phyloP scores from a whole-genome alignment of 2,888 invertebrate genomes.

The Sinotaia quadrata region DNA sequence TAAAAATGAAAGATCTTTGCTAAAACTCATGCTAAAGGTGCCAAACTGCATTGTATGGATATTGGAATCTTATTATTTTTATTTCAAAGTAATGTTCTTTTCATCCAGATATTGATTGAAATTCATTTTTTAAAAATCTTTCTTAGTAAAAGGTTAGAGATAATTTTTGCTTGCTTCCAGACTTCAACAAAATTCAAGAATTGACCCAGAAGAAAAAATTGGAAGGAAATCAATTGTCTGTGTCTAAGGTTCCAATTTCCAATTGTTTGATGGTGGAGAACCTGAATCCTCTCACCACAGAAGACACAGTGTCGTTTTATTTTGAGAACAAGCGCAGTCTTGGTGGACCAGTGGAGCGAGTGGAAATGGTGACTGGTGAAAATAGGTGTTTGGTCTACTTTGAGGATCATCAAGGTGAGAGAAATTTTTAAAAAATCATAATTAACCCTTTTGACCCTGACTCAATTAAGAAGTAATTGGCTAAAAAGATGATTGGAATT shows the following conservation, averaged over 20 bases:
- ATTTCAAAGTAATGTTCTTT: too few relatives aligned
- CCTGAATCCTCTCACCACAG: neutral
- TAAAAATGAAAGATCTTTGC: too few relatives aligned
- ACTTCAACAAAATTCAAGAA: neutral
- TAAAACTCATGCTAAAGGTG: too few relatives aligned
- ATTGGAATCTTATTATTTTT: too few relatives aligned
- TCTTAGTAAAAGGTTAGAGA: too few relatives aligned
- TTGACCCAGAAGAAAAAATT: neutral
- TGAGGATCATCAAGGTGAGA: conserved; percentile 1
- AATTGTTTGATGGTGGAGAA: neutral
- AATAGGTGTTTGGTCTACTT: neutral
- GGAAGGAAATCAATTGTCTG: neutral
- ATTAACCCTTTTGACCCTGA: too few relatives aligned
- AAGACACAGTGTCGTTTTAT: neutral
- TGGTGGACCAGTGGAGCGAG: conserved; percentile 5
- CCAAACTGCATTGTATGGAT: too few relatives aligned
- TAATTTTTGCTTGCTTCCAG: too few relatives aligned
- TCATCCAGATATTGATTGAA: neutral
- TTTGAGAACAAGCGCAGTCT: neutral
- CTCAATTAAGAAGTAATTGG: too few relatives aligned
- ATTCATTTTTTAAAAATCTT: neutral
- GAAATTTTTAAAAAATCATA: too few relatives aligned
- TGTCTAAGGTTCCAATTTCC: neutral
- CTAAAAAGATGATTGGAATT: too few relatives aligned
- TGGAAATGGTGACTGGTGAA: neutral